Conservation (phyloP, 2,113 vertebrate genomes). For the Urocitellus parryii region DNA sequence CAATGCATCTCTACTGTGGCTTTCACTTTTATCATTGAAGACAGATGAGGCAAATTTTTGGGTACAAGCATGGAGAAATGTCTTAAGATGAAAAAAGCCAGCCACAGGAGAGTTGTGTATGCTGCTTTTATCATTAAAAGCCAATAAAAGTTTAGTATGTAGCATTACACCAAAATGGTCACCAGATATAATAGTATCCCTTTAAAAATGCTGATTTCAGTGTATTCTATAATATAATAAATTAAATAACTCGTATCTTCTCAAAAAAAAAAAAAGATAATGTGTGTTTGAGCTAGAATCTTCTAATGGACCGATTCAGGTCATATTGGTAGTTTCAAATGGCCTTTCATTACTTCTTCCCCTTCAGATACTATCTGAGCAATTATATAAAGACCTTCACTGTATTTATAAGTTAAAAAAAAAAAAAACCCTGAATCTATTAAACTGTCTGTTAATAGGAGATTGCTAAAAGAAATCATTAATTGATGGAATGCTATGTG, state of each 20-base stretch:
- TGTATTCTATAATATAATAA: not conserved
- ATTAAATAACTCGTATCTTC: not conserved
- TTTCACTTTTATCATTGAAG: no score
- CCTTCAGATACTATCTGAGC: not conserved
- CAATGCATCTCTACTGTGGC: not conserved
- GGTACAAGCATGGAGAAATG: no score
- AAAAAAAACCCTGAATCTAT: not conserved
- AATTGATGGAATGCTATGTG: not conserved
- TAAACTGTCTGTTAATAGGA: not conserved
- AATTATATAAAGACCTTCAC: not conserved
- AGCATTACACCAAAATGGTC: not conserved
- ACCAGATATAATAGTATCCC: not conserved
- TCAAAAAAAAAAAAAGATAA: not conserved
- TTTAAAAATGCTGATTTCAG: not conserved
- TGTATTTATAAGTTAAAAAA: not conserved
- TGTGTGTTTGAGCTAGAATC: not conserved
- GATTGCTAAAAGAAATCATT: not conserved
- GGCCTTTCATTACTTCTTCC: not conserved
- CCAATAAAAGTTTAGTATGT: not conserved
- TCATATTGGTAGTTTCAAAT: not conserved
- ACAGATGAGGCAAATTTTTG: not conserved
- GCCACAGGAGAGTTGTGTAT: not conserved
- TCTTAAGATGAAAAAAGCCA: not conserved
- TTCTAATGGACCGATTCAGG: not conserved
- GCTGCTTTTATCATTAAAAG: not conserved